These are phyloP conservation scores for Perithous albicinctus DNA, from an alignment of 2,888 invertebrate species.

Conservation along the genomic window DNA sequence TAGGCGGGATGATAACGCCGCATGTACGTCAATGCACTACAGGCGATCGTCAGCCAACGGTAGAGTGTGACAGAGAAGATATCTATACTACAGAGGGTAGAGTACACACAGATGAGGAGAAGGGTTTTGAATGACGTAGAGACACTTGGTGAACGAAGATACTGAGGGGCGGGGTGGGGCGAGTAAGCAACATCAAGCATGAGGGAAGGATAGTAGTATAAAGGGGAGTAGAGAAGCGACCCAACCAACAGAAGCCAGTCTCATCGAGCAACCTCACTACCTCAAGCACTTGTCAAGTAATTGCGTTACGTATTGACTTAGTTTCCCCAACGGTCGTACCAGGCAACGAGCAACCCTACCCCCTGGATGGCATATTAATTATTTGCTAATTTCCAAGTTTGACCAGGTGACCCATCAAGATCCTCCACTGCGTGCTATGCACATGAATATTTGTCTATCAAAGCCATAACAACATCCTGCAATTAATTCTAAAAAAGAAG, in stretches of 20 bases:
- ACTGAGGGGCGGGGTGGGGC: background rate
- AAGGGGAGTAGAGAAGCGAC: conserved; percentile 21
- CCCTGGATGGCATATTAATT: conserved; percentile 79
- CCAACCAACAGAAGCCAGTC: conserved; percentile 18
- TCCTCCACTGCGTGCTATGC: background rate
- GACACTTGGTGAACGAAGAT: conserved; percentile 24
- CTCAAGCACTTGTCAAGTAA: conserved; percentile 78
- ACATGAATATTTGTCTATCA: background rate
- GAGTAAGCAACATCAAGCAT: conserved; percentile 18
- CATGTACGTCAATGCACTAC: conserved; percentile 5
- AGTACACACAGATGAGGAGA: background rate
- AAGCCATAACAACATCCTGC: background rate
- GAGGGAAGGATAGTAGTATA: conserved; percentile 4
- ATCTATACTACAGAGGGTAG: background rate
- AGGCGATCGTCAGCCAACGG: background rate
- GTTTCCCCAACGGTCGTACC: conserved; percentile 69
- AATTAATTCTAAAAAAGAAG: background rate
- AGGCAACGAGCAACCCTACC: conserved; percentile 45
- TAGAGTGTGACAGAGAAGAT: background rate
- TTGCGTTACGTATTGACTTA: conserved; percentile 82
- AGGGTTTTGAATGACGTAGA: conserved; percentile 20
- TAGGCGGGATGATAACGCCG: conserved; percentile 3
- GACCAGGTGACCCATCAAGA: conserved; percentile 61
- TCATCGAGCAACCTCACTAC: conserved; percentile 47
- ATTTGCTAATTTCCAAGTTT: conserved; percentile 78